phyloP scores from a whole-genome alignment of 2,888 invertebrate genomes.

The Colostygia pectinataria region DNA sequence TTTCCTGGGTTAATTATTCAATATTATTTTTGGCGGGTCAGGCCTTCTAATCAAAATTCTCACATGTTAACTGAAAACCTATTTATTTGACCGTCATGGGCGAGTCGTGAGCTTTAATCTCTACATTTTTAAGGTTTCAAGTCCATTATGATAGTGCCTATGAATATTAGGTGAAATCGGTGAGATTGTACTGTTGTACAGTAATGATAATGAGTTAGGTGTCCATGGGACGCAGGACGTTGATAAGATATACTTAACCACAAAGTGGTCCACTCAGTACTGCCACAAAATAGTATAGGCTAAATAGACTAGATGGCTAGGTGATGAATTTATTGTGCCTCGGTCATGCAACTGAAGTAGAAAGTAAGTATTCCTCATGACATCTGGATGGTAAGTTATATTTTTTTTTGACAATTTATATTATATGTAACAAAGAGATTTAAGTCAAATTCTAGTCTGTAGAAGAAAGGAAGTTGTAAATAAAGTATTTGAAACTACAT shows the following conservation, averaged over 20 bases:
- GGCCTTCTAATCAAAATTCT: constrained; percentile 58
- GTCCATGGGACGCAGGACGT: constrained; percentile 52
- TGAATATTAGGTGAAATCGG: constrained; percentile 31
- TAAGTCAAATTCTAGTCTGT: constrained; percentile 30
- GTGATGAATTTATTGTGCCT: constrained; percentile 40
- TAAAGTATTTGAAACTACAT: constrained; percentile 23
- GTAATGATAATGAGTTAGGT: constrained; percentile 39
- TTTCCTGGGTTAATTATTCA: constrained; percentile 55
- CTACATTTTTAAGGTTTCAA: constrained; percentile 56
- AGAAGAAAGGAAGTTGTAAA: constrained; percentile 14
- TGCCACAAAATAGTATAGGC: constrained; percentile 38
- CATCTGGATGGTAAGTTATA: constrained; percentile 48
- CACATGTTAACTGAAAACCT: constrained; percentile 39
- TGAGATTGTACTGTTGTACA: constrained; percentile 26
- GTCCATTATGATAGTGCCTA: constrained; percentile 46
- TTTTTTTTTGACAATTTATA: constrained; percentile 19
- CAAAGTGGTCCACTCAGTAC: constrained; percentile 25
- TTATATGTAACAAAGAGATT: constrained; percentile 22
- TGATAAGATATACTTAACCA: constrained; percentile 51
- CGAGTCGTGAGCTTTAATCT: constrained; percentile 58
- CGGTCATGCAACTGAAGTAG: constrained; percentile 60
- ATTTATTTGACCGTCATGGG: constrained; percentile 44
- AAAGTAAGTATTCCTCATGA: constrained; percentile 54
- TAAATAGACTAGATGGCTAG: constrained; percentile 33
- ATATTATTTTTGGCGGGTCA: constrained; percentile 67